These are phyloP conservation scores for Parazoanthus swiftii DNA, from an alignment of 92 coral and sea anemone genomes.

Conservation along the genomic window DNA sequence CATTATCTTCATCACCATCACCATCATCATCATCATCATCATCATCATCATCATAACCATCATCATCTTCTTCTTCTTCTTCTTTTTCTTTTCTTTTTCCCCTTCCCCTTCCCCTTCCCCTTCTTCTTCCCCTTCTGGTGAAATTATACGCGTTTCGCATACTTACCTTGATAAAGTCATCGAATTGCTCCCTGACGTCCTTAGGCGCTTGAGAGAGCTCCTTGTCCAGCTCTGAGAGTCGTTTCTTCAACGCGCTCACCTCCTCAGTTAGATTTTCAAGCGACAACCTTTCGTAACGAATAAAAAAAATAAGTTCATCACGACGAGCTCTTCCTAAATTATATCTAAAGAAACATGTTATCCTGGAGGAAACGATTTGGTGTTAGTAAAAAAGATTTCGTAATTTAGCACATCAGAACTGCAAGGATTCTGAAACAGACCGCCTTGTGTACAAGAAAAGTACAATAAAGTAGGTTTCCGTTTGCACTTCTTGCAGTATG, in stretches of 20 bases:
- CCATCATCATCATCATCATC: too few species aligned
- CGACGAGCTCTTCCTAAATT: neutral
- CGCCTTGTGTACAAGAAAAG: neutral
- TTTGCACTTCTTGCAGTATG: too few species aligned
- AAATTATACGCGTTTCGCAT: neutral
- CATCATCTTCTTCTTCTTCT: neutral
- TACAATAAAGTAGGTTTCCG: neutral
- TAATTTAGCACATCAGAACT: neutral
- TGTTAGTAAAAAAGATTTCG: neutral
- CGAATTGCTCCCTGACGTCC: conserved; percentile 75
- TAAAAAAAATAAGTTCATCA: neutral
- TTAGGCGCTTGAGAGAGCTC: conserved; percentile 72
- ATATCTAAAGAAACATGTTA: neutral
- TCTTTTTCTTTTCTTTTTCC: neutral
- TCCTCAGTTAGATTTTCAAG: conserved; percentile 81
- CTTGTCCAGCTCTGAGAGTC: conserved; percentile 63
- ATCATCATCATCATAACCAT: too few species aligned
- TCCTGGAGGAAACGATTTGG: neutral
- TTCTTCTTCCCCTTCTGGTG: neutral
- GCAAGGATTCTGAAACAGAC: neutral
- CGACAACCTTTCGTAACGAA: conserved; percentile 64
- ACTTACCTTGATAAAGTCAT: conserved; percentile 71
- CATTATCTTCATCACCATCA: neutral
- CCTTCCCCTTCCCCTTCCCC: neutral
- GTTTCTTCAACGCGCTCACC: conserved; percentile 67